Evolutionary conservation across 2,797 vertebrate genomes (phyloP).

Genomic region (Anguilla obscura): DNA sequence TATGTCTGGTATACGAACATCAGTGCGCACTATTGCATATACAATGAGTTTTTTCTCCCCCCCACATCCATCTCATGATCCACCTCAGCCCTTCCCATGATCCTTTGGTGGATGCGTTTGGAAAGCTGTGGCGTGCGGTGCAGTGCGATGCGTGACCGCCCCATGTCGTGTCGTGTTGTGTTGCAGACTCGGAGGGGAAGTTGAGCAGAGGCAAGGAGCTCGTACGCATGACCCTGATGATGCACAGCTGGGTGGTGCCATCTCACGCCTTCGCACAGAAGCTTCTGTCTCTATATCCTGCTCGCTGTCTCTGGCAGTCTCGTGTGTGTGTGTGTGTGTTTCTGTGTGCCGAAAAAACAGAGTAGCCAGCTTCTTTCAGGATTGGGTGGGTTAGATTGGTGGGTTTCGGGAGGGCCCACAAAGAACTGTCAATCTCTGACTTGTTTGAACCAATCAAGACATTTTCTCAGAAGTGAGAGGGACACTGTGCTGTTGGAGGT

Average conservation of each 20-base stretch:
- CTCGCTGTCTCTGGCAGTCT: background rate
- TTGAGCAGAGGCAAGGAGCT: constrained; percentile 73
- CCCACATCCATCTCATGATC: background rate
- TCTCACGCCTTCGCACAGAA: constrained; percentile 80
- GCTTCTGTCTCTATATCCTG: constrained; percentile 87
- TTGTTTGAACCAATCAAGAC: background rate
- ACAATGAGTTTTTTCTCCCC: background rate
- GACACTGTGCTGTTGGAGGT: background rate
- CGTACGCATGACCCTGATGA: constrained; percentile 86
- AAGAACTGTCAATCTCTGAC: background rate
- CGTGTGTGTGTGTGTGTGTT: background rate
- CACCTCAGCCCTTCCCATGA: background rate
- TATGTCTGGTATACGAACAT: background rate
- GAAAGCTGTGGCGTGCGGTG: background rate
- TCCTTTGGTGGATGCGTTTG: background rate
- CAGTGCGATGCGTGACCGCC: background rate
- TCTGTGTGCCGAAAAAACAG: background rate
- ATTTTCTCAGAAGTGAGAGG: background rate
- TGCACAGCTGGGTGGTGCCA: constrained; percentile 89
- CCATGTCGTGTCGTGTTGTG: constrained; percentile 62
- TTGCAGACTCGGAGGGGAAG: constrained; percentile 79
- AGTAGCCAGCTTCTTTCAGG: background rate
- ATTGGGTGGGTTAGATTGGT: background rate
- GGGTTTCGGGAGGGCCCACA: background rate
- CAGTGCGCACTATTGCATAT: background rate